Evolutionary conservation across 2,888 invertebrate species (phyloP), one percentile per base, ranked within the genome.

Genomic region (Bombylius major): DNA sequence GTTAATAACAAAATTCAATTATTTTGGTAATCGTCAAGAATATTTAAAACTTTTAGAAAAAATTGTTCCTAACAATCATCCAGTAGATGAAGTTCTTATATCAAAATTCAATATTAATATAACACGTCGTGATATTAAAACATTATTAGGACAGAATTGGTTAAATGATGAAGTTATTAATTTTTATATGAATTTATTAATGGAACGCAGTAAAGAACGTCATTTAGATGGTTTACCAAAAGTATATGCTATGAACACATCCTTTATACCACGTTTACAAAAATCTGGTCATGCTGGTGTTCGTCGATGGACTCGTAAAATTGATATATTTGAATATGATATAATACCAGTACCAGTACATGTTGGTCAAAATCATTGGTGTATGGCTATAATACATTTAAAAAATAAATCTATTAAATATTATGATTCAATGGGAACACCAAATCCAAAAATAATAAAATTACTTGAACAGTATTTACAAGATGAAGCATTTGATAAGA

Each of bases 101-200:
- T 62, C 67, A 1, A 79, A 79, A 61, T 80, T 79, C 62, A 78
- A 76, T 62, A 64, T 87, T 39, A 78, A 78, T 58, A 83, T 93
- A 14, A 83, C 81, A 0, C 73, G 91, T 56, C 81, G 82, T 51
- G 97, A 98, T 69, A 80, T 98, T 14, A 78, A 81, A 59, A 95
- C 96, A 0, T 73, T 99, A 31, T 73, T 79, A 0, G 88, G 87
- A 0, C 76, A 88, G 2, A 89, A 89, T 71, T 99, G 98, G 98
- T 78, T 99, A 0, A 99, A 98, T 66, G 98, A 99, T 71, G 89
- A 88, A 69, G 84, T 97, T 0, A 96, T 99, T 47, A 98, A 97
- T 72, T 96, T 93, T 73, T 99, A 98, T 71, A 89, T 98, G 88
- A 91, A 91, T 69, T 74, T 99, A 55, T 75, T 99, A 54, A 88